Evolutionary conservation across 1,140 invertebrate genomes (phyloP), one percentile per base, ranked within the genome.

Genomic region (Drosophila arizonae): DNA sequence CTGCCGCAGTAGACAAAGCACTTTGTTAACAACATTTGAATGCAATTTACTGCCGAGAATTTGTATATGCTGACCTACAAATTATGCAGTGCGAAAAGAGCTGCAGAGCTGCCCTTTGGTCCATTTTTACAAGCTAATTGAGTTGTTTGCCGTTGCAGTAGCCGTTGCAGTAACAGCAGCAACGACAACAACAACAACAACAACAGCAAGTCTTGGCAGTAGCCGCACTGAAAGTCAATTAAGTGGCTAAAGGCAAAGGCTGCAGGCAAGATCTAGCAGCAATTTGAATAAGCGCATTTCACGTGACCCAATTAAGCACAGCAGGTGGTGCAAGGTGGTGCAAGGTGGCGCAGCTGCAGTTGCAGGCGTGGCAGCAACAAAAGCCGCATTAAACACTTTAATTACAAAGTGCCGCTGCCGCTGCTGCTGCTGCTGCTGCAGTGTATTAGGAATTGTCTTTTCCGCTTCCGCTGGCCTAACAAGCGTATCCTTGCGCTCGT

Each of bases 281-380:
- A 63, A 87, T 87, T 82, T 87, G 84, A 82, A 81, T 87, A 81
- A 79, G 63, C 82, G 79, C 73, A 64, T 72, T 86, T 50, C 69
- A 73, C 65, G 63, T 88, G 82, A 87, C 84, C 82, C 56, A 87
- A 87, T 87, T 87, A 88, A 70, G 6, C 1, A 4, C 5, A 30
- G 28, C 17, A 26, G 26, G 15, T n/a, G 11, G 21, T 1, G 10
- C n/a, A 39, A 50, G 26, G 43, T 4, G 17, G 11, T 5, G 15
- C 10, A 45, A n/a, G 21, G 13, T 4, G 1, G 21, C 21, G 21
- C 21, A 2, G 21, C 21, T 24, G 21, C 45, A 46, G 21, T 3
- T 8, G 17, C 15, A 30, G n/a, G 48, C 10, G 60, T 11, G 15
- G 58, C 57, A 56, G 56, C 56, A 66, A 67, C 57, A 72, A 70